Evolutionary conservation across 1,140 invertebrate species (phyloP).

Genomic region (Conus ventricosus): DNA sequence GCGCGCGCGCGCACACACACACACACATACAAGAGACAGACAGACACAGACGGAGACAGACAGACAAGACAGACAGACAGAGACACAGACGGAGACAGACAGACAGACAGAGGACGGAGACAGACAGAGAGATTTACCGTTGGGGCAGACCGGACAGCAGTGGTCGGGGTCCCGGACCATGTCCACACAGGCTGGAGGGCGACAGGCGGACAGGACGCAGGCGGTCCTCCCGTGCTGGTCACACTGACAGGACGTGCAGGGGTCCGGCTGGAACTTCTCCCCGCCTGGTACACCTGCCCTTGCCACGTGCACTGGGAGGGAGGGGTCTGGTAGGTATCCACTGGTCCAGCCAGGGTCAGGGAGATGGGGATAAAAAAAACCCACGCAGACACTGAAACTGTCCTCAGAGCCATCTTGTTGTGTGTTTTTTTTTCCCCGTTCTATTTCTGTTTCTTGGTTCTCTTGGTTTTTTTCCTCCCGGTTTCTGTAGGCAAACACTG

Average conservation of each 20-base stretch:
- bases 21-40: background rate
- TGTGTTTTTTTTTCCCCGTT: background rate
- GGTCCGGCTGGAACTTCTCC: background rate
- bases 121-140: background rate
- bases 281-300: background rate
- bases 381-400: background rate
- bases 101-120: too few species aligned
- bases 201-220: background rate
- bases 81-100: too few species aligned
- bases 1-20: too few species aligned
- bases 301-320: background rate
- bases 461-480: background rate
- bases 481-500: background rate
- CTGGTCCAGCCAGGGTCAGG: background rate
- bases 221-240: background rate
- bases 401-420: background rate
- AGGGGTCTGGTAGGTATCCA: background rate
- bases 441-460: background rate
- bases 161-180: background rate
- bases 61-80: background rate
- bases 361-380: background rate
- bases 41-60: background rate
- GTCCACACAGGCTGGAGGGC: background rate
- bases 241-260: background rate
- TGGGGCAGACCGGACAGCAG: conserved; percentile 1